Conservation (phyloP, 2,113 vertebrate genomes). For the Raja brachyura region DNA sequence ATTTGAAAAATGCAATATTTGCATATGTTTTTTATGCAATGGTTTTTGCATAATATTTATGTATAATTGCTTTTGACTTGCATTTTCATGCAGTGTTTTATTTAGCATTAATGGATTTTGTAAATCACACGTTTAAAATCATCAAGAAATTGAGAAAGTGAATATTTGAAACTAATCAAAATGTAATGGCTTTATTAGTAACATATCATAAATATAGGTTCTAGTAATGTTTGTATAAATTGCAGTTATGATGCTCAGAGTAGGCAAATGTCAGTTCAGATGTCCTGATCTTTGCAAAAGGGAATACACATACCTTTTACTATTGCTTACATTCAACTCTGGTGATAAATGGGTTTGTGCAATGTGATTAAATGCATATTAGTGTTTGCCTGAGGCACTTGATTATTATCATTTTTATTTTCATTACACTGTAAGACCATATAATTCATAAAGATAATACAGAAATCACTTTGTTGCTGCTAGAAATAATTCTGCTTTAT, state of each 20-base stretch:
- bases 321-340: conserved; percentile 65
- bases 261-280: conserved; percentile 14
- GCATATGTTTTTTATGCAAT: neutral
- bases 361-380: conserved; percentile 84
- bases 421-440: conserved; percentile 75
- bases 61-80: neutral
- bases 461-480: conserved; percentile 77
- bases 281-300: neutral
- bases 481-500: conserved; percentile 86
- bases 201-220: neutral
- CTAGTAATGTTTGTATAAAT: neutral
- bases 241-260: neutral
- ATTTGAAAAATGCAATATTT: neutral
- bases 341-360: conserved; percentile 72
- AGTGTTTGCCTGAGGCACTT: conserved; percentile 74
- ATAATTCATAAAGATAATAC: conserved; percentile 79
- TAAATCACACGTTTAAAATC: neutral
- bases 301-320: conserved; percentile 20
- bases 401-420: conserved; percentile 76
- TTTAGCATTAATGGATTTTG: neutral
- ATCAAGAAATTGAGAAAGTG: neutral
- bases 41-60: neutral
- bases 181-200: neutral
- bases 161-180: neutral
- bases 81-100: neutral